Percentiles rank a stretch among this genome's conserved stretches.
Evolutionary conservation across 2,888 invertebrate species (phyloP).

Genomic region (Meloe dianella): DNA sequence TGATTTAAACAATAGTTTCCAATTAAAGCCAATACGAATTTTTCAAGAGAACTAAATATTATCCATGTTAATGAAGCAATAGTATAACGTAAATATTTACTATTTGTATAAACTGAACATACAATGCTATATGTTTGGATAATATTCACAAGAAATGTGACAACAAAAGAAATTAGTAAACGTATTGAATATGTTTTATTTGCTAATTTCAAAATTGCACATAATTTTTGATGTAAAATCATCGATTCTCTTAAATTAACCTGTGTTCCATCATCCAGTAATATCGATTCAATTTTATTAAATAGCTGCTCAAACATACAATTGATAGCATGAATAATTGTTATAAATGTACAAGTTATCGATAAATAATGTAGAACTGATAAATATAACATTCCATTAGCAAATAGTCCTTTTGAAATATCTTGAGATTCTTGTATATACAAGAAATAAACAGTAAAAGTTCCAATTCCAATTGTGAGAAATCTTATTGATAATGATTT

Average conservation of each 20-base stretch:
- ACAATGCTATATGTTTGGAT: constrained; percentile 23
- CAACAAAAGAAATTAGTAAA: constrained; percentile 15
- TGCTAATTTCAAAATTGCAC: constrained; percentile 11
- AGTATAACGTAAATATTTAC: constrained; percentile 17
- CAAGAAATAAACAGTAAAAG: constrained; percentile 13
- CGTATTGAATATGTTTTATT: constrained; percentile 13
- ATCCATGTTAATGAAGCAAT: constrained; percentile 20
- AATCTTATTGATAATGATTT: constrained; percentile 15
- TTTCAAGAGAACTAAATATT: constrained; percentile 12
- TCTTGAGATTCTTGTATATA: constrained; percentile 16
- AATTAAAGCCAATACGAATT: constrained; percentile 17
- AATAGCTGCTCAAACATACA: constrained; percentile 4
- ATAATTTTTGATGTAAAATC: constrained; percentile 17
- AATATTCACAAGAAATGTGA: constrained; percentile 17
- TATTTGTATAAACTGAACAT: constrained; percentile 17
- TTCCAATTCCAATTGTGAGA: background rate
- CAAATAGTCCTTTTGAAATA: background rate
- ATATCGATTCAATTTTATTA: constrained; percentile 11
- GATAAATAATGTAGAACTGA: constrained; percentile 18
- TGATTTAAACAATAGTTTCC: constrained; percentile 17
- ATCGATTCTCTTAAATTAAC: constrained; percentile 10
- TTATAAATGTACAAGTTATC: constrained; percentile 17
- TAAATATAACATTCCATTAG: constrained; percentile 19
- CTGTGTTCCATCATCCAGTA: background rate
- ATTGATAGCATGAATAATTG: constrained; percentile 10